These are phyloP conservation scores for Limosa lapponica DNA, from an alignment of 2,797 vertebrate species.

Conservation along the genomic window DNA sequence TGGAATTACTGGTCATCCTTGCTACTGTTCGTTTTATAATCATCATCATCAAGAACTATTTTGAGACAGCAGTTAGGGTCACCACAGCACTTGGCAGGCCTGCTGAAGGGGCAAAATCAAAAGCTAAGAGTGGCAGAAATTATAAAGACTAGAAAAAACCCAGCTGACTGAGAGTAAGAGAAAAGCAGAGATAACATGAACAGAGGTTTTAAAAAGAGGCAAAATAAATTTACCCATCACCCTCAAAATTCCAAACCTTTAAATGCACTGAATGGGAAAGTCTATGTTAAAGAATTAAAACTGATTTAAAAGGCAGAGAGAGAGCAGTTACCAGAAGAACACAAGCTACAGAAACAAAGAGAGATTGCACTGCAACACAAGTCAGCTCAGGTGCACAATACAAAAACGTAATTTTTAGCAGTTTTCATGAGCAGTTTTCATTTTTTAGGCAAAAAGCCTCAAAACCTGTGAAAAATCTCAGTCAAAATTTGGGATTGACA, in stretches of 20 bases:
- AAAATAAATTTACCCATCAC: neutral
- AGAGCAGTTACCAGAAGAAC: neutral
- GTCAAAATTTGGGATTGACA: neutral
- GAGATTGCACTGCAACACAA: neutral
- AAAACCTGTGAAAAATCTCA: neutral
- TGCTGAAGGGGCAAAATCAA: neutral
- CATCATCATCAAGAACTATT: neutral
- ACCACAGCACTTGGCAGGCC: neutral
- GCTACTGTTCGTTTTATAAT: neutral
- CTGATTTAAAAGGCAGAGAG: neutral
- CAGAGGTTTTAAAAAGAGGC: neutral
- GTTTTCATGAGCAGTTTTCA: neutral
- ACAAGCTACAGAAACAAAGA: neutral
- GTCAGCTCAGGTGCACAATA: neutral
- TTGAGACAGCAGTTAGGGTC: neutral
- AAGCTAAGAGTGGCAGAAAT: neutral
- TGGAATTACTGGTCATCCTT: neutral
- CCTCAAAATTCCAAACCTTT: neutral
- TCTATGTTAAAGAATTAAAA: neutral
- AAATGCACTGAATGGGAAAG: neutral
- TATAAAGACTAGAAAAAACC: neutral
- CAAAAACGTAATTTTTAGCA: neutral
- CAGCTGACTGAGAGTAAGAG: neutral
- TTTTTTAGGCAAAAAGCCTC: neutral
- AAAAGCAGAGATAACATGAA: neutral